Evolutionary conservation across 2,797 vertebrate species (phyloP).

Genomic region (Neopelma chrysocephalum): DNA sequence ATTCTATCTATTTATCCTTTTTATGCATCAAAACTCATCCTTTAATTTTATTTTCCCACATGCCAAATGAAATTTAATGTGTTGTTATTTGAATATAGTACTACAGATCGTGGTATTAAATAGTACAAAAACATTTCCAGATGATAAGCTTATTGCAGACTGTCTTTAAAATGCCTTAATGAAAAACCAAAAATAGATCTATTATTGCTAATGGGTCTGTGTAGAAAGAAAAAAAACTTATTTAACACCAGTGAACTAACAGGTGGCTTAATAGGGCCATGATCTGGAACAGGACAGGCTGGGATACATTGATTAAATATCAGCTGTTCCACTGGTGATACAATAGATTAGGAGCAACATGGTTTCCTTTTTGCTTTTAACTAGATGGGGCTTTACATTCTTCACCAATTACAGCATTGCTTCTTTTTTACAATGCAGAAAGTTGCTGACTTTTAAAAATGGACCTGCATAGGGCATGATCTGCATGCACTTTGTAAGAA

Average conservation of each 20-base stretch:
- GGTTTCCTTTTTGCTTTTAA: background rate
- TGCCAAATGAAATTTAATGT: conserved; percentile 8
- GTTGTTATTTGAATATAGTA: conserved; percentile 3
- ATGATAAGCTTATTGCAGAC: background rate
- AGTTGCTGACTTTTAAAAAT: background rate
- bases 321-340: background rate
- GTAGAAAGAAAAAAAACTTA: background rate
- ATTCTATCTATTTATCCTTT: conserved; percentile 27
- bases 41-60: conserved; percentile 41
- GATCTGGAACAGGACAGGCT: background rate
- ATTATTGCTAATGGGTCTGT: background rate
- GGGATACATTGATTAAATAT: background rate
- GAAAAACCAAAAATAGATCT: background rate
- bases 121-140: background rate
- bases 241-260: background rate
- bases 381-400: background rate
- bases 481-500: background rate
- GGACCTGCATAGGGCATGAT: background rate
- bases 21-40: background rate
- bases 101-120: background rate
- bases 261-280: background rate
- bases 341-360: background rate
- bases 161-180: background rate
- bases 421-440: background rate
- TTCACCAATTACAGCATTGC: background rate